phyloP scores from a whole-genome alignment of 2,888 invertebrate species.

The Trisateles emortualis region DNA sequence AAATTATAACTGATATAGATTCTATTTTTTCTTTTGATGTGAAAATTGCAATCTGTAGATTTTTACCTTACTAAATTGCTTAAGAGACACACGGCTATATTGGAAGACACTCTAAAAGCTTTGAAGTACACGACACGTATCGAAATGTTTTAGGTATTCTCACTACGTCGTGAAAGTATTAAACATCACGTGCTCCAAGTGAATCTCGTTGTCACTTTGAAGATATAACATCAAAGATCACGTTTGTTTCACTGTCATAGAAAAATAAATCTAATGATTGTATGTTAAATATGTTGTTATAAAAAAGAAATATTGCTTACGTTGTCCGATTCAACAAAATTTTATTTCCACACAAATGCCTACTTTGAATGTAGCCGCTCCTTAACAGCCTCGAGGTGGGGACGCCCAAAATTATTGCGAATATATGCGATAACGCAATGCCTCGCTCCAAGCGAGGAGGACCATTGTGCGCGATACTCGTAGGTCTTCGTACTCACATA shows the following conservation, averaged over 20 bases:
- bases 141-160: slow-evolving; percentile 40
- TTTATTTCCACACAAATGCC: slow-evolving; percentile 53
- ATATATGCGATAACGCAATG: slow-evolving; percentile 69
- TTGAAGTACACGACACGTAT: slow-evolving; percentile 45
- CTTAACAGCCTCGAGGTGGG: slow-evolving; percentile 58
- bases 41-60: slow-evolving; percentile 16
- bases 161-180: slow-evolving; percentile 34
- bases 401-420: slow-evolving; percentile 68
- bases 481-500: slow-evolving; percentile 53
- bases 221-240: slow-evolving; percentile 35
- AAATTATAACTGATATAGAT: slow-evolving; percentile 9
- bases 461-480: slow-evolving; percentile 52
- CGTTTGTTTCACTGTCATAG: slow-evolving; percentile 16
- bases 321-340: slow-evolving; percentile 53
- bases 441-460: slow-evolving; percentile 46
- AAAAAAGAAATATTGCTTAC: slow-evolving; percentile 17
- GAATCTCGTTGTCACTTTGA: slow-evolving; percentile 41
- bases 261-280: slow-evolving; percentile 22
- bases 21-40: slow-evolving; percentile 9
- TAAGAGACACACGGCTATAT: slow-evolving; percentile 21
- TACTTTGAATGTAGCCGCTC: slow-evolving; percentile 54
- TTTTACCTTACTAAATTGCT: slow-evolving; percentile 36
- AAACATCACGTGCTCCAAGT: slow-evolving; percentile 29
- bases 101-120: slow-evolving; percentile 32
- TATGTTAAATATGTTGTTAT: slow-evolving; percentile 14